A percentile compares a stretch with the other conserved stretches of the same genome.
Evolutionary conservation across 1,140 invertebrate genomes (phyloP).

Genomic region (Lasioglossum baleicum): DNA sequence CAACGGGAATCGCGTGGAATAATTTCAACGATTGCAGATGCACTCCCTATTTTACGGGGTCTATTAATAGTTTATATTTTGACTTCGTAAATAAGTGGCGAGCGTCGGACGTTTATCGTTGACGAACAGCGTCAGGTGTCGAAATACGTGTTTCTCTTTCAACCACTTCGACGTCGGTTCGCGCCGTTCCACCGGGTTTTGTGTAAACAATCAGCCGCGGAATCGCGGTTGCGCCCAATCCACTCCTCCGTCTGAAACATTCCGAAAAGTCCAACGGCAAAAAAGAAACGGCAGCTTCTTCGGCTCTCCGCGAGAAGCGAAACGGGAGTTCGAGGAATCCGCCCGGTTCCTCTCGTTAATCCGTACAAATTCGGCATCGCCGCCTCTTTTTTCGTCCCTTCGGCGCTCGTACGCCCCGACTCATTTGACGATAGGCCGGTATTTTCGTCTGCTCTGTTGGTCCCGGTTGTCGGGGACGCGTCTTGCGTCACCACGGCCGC

Average conservation of each 20-base stretch:
- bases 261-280: slow-evolving; percentile 42
- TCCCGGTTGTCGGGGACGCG: slow-evolving; percentile 34
- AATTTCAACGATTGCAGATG: slow-evolving; percentile 38
- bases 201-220: slow-evolving; percentile 41
- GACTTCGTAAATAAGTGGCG: slow-evolving; percentile 46
- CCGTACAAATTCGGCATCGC: slow-evolving; percentile 62
- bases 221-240: slow-evolving; percentile 22
- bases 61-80: slow-evolving; percentile 53
- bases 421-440: slow-evolving; percentile 53
- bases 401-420: slow-evolving; percentile 43
- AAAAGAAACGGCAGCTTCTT: slow-evolving; percentile 13
- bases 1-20: slow-evolving; percentile 25
- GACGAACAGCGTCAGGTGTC: slow-evolving; percentile 42
- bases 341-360: slow-evolving; percentile 59
- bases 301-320: not conserved
- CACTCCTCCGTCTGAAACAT: slow-evolving; percentile 33
- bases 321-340: slow-evolving; percentile 16
- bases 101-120: slow-evolving; percentile 26
- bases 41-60: slow-evolving; percentile 37
- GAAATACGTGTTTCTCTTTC: slow-evolving; percentile 30
- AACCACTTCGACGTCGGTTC: slow-evolving; percentile 32
- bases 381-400: slow-evolving; percentile 53
- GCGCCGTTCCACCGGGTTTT: slow-evolving; percentile 14
- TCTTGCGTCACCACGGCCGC: slow-evolving; percentile 68
- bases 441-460: slow-evolving; percentile 64